Evolutionary conservation across 2,113 vertebrate species (phyloP), one percentile per base, ranked within the genome.

Genomic region (Odontesthes bonariensis): DNA sequence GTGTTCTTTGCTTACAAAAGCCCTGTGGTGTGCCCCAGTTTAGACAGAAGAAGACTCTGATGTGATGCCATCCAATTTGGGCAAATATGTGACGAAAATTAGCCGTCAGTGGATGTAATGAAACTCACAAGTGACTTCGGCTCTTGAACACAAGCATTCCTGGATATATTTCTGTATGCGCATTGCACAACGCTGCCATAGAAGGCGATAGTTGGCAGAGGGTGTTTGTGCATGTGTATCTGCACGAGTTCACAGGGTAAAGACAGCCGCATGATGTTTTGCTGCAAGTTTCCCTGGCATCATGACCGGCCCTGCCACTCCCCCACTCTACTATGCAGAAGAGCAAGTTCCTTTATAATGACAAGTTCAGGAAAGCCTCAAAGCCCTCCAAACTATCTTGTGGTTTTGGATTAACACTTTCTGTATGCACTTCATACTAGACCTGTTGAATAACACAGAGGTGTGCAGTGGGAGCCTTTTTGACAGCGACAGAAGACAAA

Each of bases 201-300:
- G 59, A 44, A 64, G 66, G 54, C 31, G n/a, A 11, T 5, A 40
- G 80, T 79, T 72, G 65, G 64, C 56, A 62, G 62, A 32, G 55
- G 5, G 67, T 66, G 73, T 63, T 46, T 73, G 67, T 78, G 51
- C 58, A 8, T 69, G 64, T 60, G 71, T 56, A 11, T 87, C 63
- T 85, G 80, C 70, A 72, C 57, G 23, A 67, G 73, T 79, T 86
- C 73, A 82, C 75, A 46, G 75, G 58, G 81, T 87, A 78, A 90
- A 91, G 86, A 81, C 63, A 84, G 72, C 81, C 85, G 82, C 78
- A 89, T 91, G 88, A 88, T 92, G 88, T 94, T 93, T 91, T 88
- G 81, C 88, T 86, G 71, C 40, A 38, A 53, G 69, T 59, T 73
- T 57, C 64, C 42, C 71, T 90, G 90, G 86, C 88, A 86, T 71